Evolutionary conservation across 1,140 invertebrate genomes (phyloP), one percentile per base, ranked within the genome.

Genomic region (Ceratosolen solmsi): DNA sequence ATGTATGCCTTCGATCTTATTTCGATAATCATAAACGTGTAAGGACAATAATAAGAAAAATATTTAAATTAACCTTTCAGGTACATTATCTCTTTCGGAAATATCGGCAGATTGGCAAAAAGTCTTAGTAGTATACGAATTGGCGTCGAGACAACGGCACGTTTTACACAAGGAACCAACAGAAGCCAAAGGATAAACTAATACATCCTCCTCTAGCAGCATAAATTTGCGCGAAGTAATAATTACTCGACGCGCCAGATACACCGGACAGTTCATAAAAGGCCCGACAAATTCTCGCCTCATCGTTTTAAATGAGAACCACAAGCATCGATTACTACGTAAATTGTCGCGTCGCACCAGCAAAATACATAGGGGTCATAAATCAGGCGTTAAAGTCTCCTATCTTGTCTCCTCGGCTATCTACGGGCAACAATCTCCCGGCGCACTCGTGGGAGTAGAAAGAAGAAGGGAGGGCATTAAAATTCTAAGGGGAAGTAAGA

Each of bases 311-410:
- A 74, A 74, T 38, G 8, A 25, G 36, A 56, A 25, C 17, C n/a
- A n/a, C n/a, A 25, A 36, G 27, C 36, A 41, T 75, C 15, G n/a
- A n/a, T n/a, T n/a, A 41, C 79, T 83, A 79, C 71, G 77, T 71
- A 75, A 81, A 82, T 79, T 78, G 36, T 75, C 81, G 76, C 71
- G 72, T 74, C 49, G 33, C 20, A 56, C 51, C 30, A 36, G 72
- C 13, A 13, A 56, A 54, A 74, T 58, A n/a, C 54, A 38, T 58
- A 27, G 30, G n/a, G 56, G 33, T 27, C 73, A 60, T 75, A 75
- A 75, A 75, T 75, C 73, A 75, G 13, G 11, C 73, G 49, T 2
- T 73, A 15, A 38, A 68, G 36, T 68, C 22, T 38, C 60, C 13
- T 17, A 33, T 17, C 60, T 8, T 20, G 13, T 4, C 1, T 36